phyloP scores from a whole-genome alignment of 2,888 invertebrate species.

The Drosophila recens region DNA sequence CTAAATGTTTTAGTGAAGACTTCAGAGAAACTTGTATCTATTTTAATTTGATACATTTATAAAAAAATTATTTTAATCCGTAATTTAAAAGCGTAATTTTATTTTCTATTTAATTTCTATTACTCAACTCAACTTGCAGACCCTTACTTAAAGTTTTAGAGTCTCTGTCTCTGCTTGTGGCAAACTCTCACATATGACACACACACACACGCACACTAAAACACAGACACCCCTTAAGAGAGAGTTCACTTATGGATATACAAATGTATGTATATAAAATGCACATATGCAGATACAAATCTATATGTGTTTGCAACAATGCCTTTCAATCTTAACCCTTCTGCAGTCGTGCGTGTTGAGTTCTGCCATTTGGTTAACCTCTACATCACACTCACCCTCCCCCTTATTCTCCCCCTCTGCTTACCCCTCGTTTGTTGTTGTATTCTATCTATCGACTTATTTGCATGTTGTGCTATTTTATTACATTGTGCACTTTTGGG shows the following conservation, averaged over 20 bases:
- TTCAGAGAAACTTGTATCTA: too few species aligned
- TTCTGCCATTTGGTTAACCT: constrained; percentile 24
- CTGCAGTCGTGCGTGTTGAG: constrained; percentile 61
- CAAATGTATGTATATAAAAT: background rate
- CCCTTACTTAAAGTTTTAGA: background rate
- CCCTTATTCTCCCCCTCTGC: background rate
- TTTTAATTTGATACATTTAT: too few species aligned
- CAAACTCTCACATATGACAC: constrained; percentile 13
- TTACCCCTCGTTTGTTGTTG: constrained; percentile 1
- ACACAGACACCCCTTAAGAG: constrained; percentile 12
- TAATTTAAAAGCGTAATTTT: too few species aligned
- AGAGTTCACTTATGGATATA: constrained; percentile 55
- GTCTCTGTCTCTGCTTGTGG: constrained; percentile 14
- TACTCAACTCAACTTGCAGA: too few species aligned
- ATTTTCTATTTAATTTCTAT: too few species aligned
- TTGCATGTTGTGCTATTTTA: constrained; percentile 73
- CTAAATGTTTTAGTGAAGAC: too few species aligned
- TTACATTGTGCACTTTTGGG: constrained; percentile 47
- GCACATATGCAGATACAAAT: constrained; percentile 59
- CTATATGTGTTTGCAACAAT: constrained; percentile 62
- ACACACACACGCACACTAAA: constrained; percentile 22
- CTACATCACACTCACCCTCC: background rate
- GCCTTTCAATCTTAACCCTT: constrained; percentile 66
- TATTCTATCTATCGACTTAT: constrained; percentile 53
- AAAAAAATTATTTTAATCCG: too few species aligned